Conservation (phyloP, 2,113 vertebrate genomes). For the Gallinago paraguaiae region DNA sequence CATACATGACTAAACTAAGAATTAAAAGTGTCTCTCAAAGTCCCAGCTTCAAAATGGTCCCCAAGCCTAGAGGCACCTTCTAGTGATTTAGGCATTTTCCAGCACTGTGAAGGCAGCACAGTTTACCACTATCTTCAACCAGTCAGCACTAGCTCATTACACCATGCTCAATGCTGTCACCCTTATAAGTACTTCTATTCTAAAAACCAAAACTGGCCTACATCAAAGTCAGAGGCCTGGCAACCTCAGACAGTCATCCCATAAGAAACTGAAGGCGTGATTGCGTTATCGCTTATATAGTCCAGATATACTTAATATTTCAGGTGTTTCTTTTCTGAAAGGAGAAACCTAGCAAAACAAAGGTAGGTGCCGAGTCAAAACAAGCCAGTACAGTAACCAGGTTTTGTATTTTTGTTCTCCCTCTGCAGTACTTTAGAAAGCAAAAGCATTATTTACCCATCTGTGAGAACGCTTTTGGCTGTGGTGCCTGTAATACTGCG, state of each 20-base stretch:
- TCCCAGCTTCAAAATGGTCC: background rate
- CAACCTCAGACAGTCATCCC: background rate
- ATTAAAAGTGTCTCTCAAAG: background rate
- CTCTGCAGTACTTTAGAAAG: background rate
- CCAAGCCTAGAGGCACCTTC: background rate
- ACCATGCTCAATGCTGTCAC: background rate
- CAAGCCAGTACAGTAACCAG: background rate
- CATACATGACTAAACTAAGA: background rate
- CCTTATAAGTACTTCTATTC: background rate
- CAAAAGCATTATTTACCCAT: slow-evolving; percentile 78
- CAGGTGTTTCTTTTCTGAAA: background rate
- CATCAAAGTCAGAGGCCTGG: background rate
- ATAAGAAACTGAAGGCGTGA: background rate
- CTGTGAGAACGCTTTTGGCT: slow-evolving; percentile 87
- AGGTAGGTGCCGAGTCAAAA: background rate
- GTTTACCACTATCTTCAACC: background rate
- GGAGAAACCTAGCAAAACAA: background rate
- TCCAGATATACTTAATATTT: background rate
- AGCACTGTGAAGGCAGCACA: background rate
- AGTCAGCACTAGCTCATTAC: background rate
- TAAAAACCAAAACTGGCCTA: background rate
- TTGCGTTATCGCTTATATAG: background rate
- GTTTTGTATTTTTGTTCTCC: background rate
- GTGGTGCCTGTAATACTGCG: slow-evolving; percentile 91
- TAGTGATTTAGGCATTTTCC: background rate